Base-by-base conservation (phyloP, 2,888 invertebrate genomes). In the Cantharis rustica region DNA sequence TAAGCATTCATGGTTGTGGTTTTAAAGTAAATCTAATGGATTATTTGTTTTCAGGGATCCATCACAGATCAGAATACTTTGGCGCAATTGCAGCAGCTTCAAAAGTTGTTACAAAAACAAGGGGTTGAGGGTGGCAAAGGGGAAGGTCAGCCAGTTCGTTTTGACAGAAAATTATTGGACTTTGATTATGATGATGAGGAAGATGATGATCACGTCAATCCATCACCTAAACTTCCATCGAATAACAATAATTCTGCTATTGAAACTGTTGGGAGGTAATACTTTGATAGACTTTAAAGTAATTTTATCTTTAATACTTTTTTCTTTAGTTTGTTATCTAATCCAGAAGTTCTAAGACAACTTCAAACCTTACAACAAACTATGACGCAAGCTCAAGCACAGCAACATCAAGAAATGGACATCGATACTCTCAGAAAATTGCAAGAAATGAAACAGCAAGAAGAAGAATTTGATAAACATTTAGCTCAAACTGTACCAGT, bases 111-210 rank as follows among this genome's bases (percentile, higher is more conserved):
- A 69, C 86, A 90, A 82, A 79, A 84, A 81, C 78, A 84, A 76
- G 80, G 73, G 5, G 80, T 68, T 62, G 85, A 85, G 69, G 87
- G 87, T 69, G 85, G 86, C 23, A 84, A 86, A 61, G 47, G 47
- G 4, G 85, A 87, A 0, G 86, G 88, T 0, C 85, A 86, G 63
- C 89, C 89, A 74, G 91, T 94, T 4, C 95, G 95, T 86, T 95
- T 95, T 87, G 95, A 95, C 86, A 92, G 95, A 85, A 96, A 96
- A 86, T 88, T 97, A 15, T 89, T 97, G 77, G 95, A 97, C 88
- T 97, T 96, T 87, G 97, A 97, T 88, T 97, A 97, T 86, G 96
- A 95, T 74, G 96, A 96, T 82, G 97, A 97, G 80, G 96, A 96
- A 73, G 96, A 96, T n/a, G 93, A 94, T 61, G 92, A 91, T 77